phyloP scores from a whole-genome alignment of 1,140 invertebrate genomes.

The Camponotus vicinus region DNA sequence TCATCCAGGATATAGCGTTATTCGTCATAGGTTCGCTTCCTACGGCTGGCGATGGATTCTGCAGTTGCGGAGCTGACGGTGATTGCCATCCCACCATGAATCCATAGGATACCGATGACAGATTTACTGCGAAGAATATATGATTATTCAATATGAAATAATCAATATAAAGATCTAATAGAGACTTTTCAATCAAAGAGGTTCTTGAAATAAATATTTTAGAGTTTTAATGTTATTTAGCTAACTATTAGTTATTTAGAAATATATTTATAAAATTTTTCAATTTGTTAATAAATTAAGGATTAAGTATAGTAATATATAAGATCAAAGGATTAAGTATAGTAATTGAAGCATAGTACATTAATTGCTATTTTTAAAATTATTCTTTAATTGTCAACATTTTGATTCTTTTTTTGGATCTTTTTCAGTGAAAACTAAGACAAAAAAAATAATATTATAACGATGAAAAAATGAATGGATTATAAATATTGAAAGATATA shows the following conservation, averaged over 20 bases:
- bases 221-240: background rate
- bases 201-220: too few species aligned
- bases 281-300: too few species aligned
- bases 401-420: too few species aligned
- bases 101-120: constrained; percentile 85
- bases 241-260: background rate
- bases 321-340: too few species aligned
- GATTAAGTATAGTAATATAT: too few species aligned
- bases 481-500: too few species aligned
- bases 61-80: constrained; percentile 84
- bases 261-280: background rate
- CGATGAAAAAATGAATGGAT: too few species aligned
- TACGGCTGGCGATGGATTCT: constrained; percentile 80
- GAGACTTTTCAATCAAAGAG: background rate
- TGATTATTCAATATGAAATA: background rate
- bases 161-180: background rate
- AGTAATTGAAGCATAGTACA: too few species aligned
- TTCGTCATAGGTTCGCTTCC: constrained; percentile 82
- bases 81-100: constrained; percentile 86
- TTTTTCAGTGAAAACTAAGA: too few species aligned
- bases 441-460: too few species aligned
- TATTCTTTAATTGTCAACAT: too few species aligned
- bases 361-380: too few species aligned
- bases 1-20: constrained; percentile 85
- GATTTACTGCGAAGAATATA: constrained; percentile 84